Evolutionary conservation across 2,888 invertebrate genomes (phyloP).

Genomic region (Artemia sinica): DNA sequence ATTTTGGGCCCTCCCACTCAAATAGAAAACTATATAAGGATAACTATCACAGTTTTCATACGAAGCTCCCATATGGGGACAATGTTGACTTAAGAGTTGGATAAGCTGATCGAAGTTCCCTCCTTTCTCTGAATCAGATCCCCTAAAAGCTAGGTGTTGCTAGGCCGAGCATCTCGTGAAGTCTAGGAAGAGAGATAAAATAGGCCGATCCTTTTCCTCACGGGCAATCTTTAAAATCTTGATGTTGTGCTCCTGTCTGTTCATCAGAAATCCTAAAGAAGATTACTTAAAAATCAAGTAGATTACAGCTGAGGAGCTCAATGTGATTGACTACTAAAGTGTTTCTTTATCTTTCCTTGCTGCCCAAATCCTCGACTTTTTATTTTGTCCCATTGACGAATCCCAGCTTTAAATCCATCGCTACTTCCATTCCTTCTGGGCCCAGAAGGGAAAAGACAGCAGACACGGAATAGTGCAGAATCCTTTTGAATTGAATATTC

Average conservation of each 20-base stretch:
- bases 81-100: no score
- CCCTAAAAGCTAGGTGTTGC: no score
- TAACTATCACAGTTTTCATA: no score
- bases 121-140: no score
- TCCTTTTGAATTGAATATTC: slow-evolving; percentile 15
- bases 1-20: not conserved
- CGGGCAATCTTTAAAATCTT: no score
- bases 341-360: slow-evolving; percentile 12
- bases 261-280: no score
- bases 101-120: no score
- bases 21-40: not conserved
- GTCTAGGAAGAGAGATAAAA: no score
- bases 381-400: slow-evolving; percentile 17
- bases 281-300: slow-evolving; percentile 1
- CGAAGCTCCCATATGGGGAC: no score
- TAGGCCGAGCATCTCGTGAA: no score
- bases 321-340: slow-evolving; percentile 9
- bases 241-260: no score
- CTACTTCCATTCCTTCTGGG: not conserved
- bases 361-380: slow-evolving; percentile 13
- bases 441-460: slow-evolving; percentile 11
- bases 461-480: not conserved
- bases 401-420: slow-evolving; percentile 11
- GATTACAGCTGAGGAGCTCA: slow-evolving; percentile 5
- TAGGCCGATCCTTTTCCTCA: no score